phyloP scores from a whole-genome alignment of 23 tunicate species.

The Trididemnum nubilum region DNA sequence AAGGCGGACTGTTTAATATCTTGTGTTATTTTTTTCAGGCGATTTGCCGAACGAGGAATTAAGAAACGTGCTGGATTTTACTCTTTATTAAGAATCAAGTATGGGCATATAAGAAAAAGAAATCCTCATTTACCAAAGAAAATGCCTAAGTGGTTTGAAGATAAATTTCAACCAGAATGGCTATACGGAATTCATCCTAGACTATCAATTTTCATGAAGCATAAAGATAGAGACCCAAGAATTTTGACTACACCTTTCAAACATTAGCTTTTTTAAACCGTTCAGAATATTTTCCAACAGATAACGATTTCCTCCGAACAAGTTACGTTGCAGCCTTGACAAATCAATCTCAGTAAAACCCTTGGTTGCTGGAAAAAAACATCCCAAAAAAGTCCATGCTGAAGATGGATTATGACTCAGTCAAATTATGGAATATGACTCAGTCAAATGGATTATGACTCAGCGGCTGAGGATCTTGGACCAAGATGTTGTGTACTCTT shows the following conservation, averaged over 20 bases:
- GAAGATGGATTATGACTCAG: no score
- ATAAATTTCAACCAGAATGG: constrained; percentile 56
- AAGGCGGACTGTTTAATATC: no score
- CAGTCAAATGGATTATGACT: no score
- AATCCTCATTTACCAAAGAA: constrained; percentile 71
- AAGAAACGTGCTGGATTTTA: constrained; percentile 33
- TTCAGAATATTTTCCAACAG: not conserved
- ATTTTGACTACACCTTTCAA: not conserved
- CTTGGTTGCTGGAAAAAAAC: no score
- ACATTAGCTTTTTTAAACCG: no score
- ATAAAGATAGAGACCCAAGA: constrained; percentile 15
- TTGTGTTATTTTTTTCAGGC: constrained; percentile 43
- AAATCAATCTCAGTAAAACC: no score
- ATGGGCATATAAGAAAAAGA: constrained; percentile 34
- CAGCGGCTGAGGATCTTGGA: no score
- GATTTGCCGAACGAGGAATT: constrained; percentile 62
- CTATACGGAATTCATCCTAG: constrained; percentile 79
- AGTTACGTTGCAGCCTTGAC: no score
- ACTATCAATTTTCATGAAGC: constrained; percentile 18
- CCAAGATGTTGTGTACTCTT: no score
- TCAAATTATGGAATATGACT: no score
- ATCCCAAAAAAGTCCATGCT: no score
- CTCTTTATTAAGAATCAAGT: constrained; percentile 29
- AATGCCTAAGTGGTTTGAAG: constrained; percentile 69
- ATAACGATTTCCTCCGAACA: not conserved